A percentile compares a stretch with the other conserved stretches of the same genome.
Conservation (phyloP, 2,113 vertebrate species). For the Pristiophorus japonicus region DNA sequence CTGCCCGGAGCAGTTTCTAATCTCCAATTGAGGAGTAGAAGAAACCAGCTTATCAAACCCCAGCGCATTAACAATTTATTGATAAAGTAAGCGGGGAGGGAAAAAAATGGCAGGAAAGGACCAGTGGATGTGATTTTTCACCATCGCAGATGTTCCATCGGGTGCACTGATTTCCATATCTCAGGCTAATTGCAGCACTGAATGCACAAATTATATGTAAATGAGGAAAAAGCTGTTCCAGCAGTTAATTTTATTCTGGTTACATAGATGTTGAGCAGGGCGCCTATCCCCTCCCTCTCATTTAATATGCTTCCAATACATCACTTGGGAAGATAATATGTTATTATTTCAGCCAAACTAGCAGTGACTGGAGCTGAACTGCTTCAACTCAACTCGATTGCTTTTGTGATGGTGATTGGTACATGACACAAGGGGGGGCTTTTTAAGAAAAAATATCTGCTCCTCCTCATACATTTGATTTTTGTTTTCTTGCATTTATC, state of each 20-base stretch:
- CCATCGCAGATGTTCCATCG: no score
- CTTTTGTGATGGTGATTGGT: neutral
- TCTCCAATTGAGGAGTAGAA: neutral
- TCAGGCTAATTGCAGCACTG: neutral
- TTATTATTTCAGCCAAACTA: neutral
- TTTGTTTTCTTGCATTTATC: no score
- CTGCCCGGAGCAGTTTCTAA: neutral
- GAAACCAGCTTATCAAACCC: neutral
- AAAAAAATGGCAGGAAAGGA: no score
- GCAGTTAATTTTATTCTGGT: neutral
- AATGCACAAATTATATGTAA: conserved; percentile 18
- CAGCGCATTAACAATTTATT: neutral
- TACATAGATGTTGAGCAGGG: neutral
- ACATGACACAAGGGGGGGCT: neutral
- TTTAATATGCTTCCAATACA: neutral
- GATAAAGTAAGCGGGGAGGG: neutral
- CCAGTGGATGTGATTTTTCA: neutral
- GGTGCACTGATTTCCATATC: conserved; percentile 2
- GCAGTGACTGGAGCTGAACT: neutral
- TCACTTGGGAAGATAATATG: neutral
- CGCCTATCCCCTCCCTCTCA: neutral
- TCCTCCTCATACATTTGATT: no score
- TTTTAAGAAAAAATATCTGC: neutral
- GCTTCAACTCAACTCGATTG: neutral
- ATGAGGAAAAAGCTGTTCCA: neutral